Percentiles rank a stretch among this genome's conserved stretches.
Conservation (phyloP, 2,797 vertebrate genomes). For the Loriculus beryllinus region DNA sequence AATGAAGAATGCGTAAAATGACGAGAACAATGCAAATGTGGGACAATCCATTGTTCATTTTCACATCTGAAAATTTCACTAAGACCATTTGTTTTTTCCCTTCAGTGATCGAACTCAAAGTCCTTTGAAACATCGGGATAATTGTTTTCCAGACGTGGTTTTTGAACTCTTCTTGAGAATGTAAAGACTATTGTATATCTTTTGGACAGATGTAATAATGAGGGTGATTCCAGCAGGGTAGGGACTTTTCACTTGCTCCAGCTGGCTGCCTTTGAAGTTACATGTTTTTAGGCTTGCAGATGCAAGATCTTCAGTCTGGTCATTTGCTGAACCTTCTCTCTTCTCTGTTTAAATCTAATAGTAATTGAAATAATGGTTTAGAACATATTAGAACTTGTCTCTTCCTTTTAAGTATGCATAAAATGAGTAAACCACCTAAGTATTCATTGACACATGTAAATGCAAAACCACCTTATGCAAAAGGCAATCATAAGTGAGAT, state of each 20-base stretch:
- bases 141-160: neutral
- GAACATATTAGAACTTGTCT: neutral
- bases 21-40: neutral
- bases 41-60: neutral
- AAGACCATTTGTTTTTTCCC: neutral
- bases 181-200: neutral
- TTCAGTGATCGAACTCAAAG: neutral
- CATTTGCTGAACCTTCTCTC: neutral
- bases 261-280: neutral
- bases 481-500: neutral
- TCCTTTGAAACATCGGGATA: neutral
- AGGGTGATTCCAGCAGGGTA: neutral
- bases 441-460: neutral
- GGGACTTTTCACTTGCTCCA: neutral
- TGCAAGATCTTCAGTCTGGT: neutral
- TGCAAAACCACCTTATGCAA: neutral
- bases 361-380: neutral
- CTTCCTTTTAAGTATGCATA: neutral
- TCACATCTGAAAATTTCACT: neutral
- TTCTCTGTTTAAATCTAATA: neutral
- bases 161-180: neutral
- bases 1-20: neutral
- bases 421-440: neutral
- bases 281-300: neutral
- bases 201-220: neutral